Evolutionary conservation across 2,888 invertebrate species (phyloP), one percentile per base, ranked within the genome.

Genomic region (Trissonchulus sp.): DNA sequence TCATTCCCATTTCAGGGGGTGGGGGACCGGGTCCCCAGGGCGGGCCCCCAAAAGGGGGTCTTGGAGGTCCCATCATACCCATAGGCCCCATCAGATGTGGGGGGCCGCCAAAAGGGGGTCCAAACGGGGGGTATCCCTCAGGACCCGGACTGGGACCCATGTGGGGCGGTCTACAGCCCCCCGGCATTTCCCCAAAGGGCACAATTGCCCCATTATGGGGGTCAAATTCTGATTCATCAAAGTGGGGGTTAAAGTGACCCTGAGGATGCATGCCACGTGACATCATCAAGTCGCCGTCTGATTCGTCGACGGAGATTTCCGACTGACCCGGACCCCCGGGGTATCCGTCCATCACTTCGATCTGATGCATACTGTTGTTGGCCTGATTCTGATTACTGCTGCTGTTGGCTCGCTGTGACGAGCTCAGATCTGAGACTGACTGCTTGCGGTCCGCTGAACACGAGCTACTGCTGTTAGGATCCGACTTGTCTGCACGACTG

Each of bases 1-100:
- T 30, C 69, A 68, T 68, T 33, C 33, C 34, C 69, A 68, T 68
- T 15, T 23, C 48, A 48, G 48, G 48, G 48, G 48, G 48, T n/a
- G 69, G 69, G 2, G 38, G 72, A 23, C 23, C 28, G 48, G 48
- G 48, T 15, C 48, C 48, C 48, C 8, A 15, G 8, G 48, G 48
- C 8, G 48, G 48, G 23, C 48, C 48, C 48, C 8, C 23, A 15
- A 28, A n/a, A 63, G 3, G 65, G 3, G n/a, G 18, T 33, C 15
- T 69, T 30, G 33, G 33, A 3, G 69, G 33, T 8, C 35, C 69
- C 15, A 15, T 30, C 33, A 35, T 18, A 18, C 69, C 69, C 31
- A 33, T 69, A 35, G 31, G 31, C 8, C 28, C 37, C 72, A 72
- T 72, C 48, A 30, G 37, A 18, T 3, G 72, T 3, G 72, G 72